Evolutionary conservation across 1,140 invertebrate species (phyloP).

Genomic region (Drosophila sp.): DNA sequence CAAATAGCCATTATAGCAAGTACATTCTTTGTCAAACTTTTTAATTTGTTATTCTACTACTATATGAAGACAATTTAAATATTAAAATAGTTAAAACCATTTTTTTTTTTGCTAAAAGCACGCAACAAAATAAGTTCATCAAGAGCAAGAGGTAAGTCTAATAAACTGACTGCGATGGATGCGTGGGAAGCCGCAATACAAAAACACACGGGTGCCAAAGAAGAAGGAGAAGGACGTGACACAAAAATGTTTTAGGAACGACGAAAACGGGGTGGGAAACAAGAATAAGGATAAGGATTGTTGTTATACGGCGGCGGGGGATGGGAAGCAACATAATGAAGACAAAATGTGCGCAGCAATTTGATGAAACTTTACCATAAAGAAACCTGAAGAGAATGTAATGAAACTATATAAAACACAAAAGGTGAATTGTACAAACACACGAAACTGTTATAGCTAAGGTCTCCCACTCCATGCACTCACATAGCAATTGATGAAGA

Average conservation of each 20-base stretch:
- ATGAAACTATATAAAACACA: slow-evolving; percentile 14
- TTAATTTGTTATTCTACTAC: not conserved
- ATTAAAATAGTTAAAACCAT: slow-evolving; percentile 9
- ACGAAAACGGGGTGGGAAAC: slow-evolving; percentile 19
- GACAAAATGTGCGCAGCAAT: slow-evolving; percentile 37
- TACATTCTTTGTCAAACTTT: not conserved
- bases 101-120: not conserved
- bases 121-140: not conserved
- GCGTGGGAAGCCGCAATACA: slow-evolving; percentile 1
- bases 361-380: slow-evolving; percentile 4
- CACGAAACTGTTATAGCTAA: slow-evolving; percentile 41
- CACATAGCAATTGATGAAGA: slow-evolving; percentile 15
- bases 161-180: slow-evolving; percentile 37
- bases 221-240: not conserved
- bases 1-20: too few species aligned
- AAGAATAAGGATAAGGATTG: slow-evolving; percentile 13
- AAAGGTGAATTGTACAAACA: slow-evolving; percentile 40
- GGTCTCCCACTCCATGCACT: not conserved
- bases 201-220: slow-evolving; percentile 7
- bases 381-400: slow-evolving; percentile 2
- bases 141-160: slow-evolving; percentile 3
- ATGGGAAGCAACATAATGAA: slow-evolving; percentile 34
- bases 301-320: slow-evolving; percentile 7
- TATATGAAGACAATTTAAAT: not conserved
- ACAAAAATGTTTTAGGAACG: slow-evolving; percentile 12